Conservation (phyloP, 1,140 invertebrate genomes). For the Elymnias hypermnestra region DNA sequence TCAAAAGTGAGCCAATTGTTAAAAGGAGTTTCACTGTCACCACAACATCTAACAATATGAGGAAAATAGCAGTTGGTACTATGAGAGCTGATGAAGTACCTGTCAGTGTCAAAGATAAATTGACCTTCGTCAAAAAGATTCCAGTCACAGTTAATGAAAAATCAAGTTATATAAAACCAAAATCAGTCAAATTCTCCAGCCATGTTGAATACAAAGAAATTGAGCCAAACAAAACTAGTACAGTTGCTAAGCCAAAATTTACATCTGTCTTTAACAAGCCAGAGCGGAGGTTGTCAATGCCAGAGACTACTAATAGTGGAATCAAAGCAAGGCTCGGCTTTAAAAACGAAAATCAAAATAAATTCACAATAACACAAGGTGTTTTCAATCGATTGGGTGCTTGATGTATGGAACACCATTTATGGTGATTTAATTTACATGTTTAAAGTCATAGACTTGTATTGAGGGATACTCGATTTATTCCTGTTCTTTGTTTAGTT, state of each 20-base stretch:
- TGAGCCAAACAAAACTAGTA: conserved; percentile 31
- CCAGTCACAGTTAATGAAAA: conserved; percentile 57
- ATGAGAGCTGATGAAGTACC: conserved; percentile 69
- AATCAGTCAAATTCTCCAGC: conserved; percentile 70
- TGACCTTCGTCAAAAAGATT: conserved; percentile 50
- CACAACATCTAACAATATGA: conserved; percentile 41
- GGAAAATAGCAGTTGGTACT: conserved; percentile 51
- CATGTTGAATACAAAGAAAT: conserved; percentile 70
- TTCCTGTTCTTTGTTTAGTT: too few species aligned
- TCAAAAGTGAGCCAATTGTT: conserved; percentile 40
- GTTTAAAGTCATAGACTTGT: too few species aligned
- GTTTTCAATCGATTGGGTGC: conserved; percentile 59
- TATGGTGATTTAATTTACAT: too few species aligned
- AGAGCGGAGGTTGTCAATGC: conserved; percentile 59
- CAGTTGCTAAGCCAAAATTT: conserved; percentile 24
- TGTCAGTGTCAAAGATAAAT: conserved; percentile 60
- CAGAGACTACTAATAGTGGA: conserved; percentile 25
- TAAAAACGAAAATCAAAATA: conserved; percentile 30
- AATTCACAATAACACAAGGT: conserved; percentile 43
- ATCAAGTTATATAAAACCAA: conserved; percentile 45
- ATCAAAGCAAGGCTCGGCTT: conserved; percentile 52
- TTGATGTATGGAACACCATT: conserved; percentile 23
- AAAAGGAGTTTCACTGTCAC: conserved; percentile 61
- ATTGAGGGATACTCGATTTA: too few species aligned
- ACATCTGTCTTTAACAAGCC: conserved; percentile 60